Evolutionary conservation across 2,113 vertebrate species (phyloP).

Genomic region (Numenius arquata): DNA sequence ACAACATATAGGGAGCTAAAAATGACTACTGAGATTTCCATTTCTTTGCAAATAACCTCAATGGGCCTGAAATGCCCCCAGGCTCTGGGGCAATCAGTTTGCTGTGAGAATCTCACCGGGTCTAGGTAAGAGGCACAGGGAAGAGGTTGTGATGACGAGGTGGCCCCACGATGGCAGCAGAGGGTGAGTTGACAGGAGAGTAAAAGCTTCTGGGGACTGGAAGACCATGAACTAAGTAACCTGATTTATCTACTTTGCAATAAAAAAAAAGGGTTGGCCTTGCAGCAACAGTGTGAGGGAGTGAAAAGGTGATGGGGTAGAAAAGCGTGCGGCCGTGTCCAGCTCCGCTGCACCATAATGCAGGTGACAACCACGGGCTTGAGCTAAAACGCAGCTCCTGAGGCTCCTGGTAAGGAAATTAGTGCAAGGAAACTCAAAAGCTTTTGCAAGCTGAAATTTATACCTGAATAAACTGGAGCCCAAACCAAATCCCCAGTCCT

Average conservation of each 20-base stretch:
- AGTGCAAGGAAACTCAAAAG: not conserved
- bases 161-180: constrained; percentile 53
- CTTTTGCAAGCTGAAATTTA: not conserved
- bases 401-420: not conserved
- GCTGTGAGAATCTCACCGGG: not conserved
- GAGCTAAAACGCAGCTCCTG: not conserved
- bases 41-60: not conserved
- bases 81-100: not conserved
- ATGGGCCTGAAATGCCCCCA: not conserved
- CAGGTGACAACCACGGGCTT: not conserved
- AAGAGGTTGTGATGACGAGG: not conserved
- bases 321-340: not conserved
- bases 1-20: not conserved
- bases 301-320: not conserved
- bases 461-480: not conserved
- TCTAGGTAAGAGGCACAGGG: not conserved
- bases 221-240: not conserved
- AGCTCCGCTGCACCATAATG: not conserved
- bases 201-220: not conserved
- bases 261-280: not conserved
- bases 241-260: not conserved
- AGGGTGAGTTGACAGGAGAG: not conserved
- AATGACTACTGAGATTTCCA: not conserved
- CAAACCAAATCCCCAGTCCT: not conserved
- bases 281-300: not conserved